phyloP scores from a whole-genome alignment of 1,140 invertebrate genomes.

The Lepidurus arcticus region DNA sequence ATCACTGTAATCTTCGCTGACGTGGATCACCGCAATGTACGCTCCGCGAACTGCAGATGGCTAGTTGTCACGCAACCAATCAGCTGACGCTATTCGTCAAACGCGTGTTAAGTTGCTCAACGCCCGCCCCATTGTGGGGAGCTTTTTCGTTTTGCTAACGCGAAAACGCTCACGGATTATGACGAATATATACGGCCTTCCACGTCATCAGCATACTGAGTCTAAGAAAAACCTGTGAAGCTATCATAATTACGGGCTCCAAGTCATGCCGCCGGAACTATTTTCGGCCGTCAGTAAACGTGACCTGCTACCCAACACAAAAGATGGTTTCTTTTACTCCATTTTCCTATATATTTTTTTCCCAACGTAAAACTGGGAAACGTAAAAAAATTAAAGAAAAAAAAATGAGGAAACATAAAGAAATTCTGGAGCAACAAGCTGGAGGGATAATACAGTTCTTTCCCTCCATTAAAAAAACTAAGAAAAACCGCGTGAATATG shows the following conservation, averaged over 20 bases:
- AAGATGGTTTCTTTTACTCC: not conserved
- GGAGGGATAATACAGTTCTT: not conserved
- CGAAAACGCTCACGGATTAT: too few relatives aligned
- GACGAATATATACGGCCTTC: too few relatives aligned
- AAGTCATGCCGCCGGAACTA: not conserved
- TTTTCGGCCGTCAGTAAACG: conserved; percentile 5
- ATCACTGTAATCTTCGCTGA: not conserved
- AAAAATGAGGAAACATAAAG: not conserved
- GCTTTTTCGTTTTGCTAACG: too few relatives aligned
- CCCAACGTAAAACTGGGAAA: not conserved
- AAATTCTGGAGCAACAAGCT: not conserved
- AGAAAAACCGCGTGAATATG: not conserved
- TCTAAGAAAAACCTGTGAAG: not conserved
- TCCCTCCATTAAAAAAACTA: not conserved
- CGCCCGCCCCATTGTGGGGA: too few relatives aligned
- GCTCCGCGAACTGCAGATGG: not conserved
- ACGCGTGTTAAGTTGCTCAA: not conserved
- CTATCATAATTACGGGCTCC: not conserved
- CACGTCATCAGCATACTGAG: too few relatives aligned
- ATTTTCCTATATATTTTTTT: conserved; percentile 1
- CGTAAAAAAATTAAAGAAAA: too few relatives aligned
- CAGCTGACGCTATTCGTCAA: not conserved
- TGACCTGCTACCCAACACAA: conserved; percentile 6
- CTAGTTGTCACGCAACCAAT: conserved; percentile 4
- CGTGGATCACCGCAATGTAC: not conserved